These are phyloP conservation scores for Drosophila borealis DNA, from an alignment of 2,888 invertebrate genomes.

Conservation along the genomic window DNA sequence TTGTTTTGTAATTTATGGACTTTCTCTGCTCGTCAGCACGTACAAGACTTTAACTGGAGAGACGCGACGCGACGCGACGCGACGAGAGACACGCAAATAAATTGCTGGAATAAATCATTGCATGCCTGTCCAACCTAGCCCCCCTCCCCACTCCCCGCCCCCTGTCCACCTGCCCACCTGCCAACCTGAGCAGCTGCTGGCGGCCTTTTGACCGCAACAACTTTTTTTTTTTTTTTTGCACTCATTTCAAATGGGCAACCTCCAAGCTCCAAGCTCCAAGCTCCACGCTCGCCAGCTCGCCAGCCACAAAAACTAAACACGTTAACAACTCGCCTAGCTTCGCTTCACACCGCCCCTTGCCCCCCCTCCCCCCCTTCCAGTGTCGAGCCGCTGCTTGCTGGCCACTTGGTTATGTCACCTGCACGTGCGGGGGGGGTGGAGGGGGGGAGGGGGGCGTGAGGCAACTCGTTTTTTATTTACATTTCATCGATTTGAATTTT, in stretches of 20 bases:
- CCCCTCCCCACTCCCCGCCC: not conserved
- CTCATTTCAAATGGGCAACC: conserved; percentile 58
- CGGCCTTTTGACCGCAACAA: conserved; percentile 72
- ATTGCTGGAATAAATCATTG: conserved; percentile 81
- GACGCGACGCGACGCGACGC: conserved; percentile 27
- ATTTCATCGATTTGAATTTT: conserved; percentile 72
- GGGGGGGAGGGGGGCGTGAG: not conserved
- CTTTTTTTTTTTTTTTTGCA: conserved; percentile 57
- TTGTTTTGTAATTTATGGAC: conserved; percentile 77
- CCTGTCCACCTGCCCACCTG: not conserved
- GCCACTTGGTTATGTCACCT: conserved; percentile 77
- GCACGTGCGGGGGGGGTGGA: conserved; percentile 11
- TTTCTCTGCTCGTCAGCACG: conserved; percentile 78
- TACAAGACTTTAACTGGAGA: conserved; percentile 57
- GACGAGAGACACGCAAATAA: conserved; percentile 71
- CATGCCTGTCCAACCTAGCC: conserved; percentile 34
- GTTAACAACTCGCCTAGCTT: conserved; percentile 32
- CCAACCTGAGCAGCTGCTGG: conserved; percentile 26
- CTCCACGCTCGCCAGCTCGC: conserved; percentile 20
- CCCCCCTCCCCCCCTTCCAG: not conserved
- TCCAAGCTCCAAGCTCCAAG: conserved; percentile 34
- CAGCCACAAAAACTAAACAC: conserved; percentile 48
- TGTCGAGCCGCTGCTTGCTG: conserved; percentile 9
- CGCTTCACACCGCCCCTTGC: no score
- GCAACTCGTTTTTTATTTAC: conserved; percentile 56